Base-by-base conservation (phyloP, 2,797 vertebrate species). In the Propithecus deckenii region DNA sequence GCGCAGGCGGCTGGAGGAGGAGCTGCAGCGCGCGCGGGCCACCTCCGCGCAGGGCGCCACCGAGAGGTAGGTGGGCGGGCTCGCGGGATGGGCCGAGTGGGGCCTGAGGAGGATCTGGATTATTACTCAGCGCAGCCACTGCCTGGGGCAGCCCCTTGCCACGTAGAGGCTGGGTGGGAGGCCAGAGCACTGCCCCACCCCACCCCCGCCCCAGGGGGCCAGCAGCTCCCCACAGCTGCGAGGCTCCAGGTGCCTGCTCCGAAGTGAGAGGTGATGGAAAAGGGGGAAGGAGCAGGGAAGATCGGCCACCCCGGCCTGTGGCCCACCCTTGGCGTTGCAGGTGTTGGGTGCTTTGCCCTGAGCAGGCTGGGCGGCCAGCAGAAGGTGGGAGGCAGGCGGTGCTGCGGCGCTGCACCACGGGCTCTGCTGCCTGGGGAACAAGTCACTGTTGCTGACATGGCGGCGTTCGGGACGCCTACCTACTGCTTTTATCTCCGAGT, bases 1-100 rank as follows among this genome's bases (percentile, higher is more conserved):
- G 98, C 99, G 99, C 95, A 97, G 97, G 76, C 98, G 99, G 88
- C 98, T 99, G 97, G 99, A 99, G 98, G 99, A 99, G 94, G 99
- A 99, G 98, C 99, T 99, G 98, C 99, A 99, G 71, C 98, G 98
- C 35, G 99, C 99, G 11, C 99, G 99, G 96, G 99, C 98, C 89
- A 99, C 99, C 0, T 99, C 99, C 96, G 99, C 99, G 97, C 99
- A 99, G 97, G 99, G 99, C 28, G 99, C 99, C 98, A 99, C 99
- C 69, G 99, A 99, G 98, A 99, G 99, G 99, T 99, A 96, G 97
- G 99, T 99, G 97, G 97, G 98, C 50, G 1, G 4, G 11, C 55
- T 15, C 3, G 0, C 12, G 28, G 9, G 52, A 22, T 5, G 0
- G 17, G 35, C 30, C 3, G 46, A 4, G 11, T 14, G 0, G 46